A percentile compares a stretch with the other conserved stretches of the same genome.
Evolutionary conservation across 2,888 invertebrate genomes (phyloP).

Genomic region (Tyria jacobaeae): DNA sequence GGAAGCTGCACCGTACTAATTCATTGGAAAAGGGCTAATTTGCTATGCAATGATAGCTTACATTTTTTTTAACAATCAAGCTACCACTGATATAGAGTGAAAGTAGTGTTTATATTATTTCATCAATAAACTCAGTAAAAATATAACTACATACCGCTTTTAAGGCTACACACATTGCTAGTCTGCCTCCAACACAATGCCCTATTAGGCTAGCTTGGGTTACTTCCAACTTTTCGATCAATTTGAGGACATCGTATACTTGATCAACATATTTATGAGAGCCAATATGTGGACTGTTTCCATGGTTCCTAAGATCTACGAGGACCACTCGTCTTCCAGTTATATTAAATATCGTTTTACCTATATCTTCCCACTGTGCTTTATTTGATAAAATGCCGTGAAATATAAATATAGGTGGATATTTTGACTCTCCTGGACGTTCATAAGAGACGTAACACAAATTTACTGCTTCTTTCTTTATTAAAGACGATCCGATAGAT

Average conservation of each 20-base stretch:
- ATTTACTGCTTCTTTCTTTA: background rate
- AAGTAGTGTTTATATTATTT: too few species aligned
- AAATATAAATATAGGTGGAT: slow-evolving; percentile 84
- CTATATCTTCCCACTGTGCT: slow-evolving; percentile 94
- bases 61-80: too few species aligned
- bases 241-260: slow-evolving; percentile 89
- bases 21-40: too few species aligned
- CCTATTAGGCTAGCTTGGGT: slow-evolving; percentile 90
- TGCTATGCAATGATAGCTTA: too few species aligned
- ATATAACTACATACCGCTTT: slow-evolving; percentile 80
- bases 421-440: background rate
- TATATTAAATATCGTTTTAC: slow-evolving; percentile 89
- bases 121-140: background rate
- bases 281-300: slow-evolving; percentile 93
- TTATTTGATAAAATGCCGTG: slow-evolving; percentile 96
- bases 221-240: slow-evolving; percentile 87
- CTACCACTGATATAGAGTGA: too few species aligned
- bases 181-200: slow-evolving; percentile 97
- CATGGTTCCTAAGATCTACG: slow-evolving; percentile 98
- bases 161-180: slow-evolving; percentile 93
- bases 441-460: slow-evolving; percentile 5
- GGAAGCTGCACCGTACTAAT: too few species aligned
- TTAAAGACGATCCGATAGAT: background rate
- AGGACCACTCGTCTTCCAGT: slow-evolving; percentile 91
- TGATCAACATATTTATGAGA: slow-evolving; percentile 91